Evolutionary conservation across 2,888 invertebrate genomes (phyloP).

Genomic region (Trichogramma evanescens): DNA sequence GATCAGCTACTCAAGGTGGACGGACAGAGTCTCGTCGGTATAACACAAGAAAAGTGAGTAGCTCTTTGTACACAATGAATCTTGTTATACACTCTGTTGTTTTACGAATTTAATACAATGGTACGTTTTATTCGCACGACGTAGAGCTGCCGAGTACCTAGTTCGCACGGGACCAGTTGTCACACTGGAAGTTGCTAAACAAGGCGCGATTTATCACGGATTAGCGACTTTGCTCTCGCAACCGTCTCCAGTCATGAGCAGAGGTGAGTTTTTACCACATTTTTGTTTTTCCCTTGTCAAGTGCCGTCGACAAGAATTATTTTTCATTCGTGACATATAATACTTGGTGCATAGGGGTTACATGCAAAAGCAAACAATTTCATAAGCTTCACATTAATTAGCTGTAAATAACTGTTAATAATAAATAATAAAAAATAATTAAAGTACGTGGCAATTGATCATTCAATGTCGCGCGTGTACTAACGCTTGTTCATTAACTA

Average conservation of each 20-base stretch:
- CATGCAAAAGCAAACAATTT: not conserved
- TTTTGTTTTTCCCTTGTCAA: too few species aligned
- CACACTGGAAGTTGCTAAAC: conserved; percentile 92
- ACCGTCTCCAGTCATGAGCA: conserved; percentile 74
- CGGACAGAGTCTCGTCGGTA: conserved; percentile 84
- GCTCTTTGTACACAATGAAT: not conserved
- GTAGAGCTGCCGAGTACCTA: conserved; percentile 89
- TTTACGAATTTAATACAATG: too few species aligned
- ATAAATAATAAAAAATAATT: not conserved
- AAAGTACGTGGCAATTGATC: not conserved
- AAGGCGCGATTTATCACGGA: conserved; percentile 95
- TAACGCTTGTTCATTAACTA: too few species aligned
- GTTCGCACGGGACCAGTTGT: conserved; percentile 91
- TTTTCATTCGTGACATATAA: too few species aligned
- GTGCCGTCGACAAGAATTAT: too few species aligned
- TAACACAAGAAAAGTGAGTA: conserved; percentile 61
- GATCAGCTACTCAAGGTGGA: conserved; percentile 96
- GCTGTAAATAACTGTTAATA: not conserved
- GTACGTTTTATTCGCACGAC: conserved; percentile 14
- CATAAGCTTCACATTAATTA: not conserved
- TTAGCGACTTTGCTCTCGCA: conserved; percentile 87
- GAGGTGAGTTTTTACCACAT: conserved; percentile 53
- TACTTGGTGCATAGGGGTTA: not conserved
- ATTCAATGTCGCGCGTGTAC: too few species aligned
- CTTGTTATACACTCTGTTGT: not conserved